A percentile compares a stretch with the other conserved stretches of the same genome.
phyloP scores from a whole-genome alignment of 2,113 vertebrate genomes.

The Sturnira hondurensis region DNA sequence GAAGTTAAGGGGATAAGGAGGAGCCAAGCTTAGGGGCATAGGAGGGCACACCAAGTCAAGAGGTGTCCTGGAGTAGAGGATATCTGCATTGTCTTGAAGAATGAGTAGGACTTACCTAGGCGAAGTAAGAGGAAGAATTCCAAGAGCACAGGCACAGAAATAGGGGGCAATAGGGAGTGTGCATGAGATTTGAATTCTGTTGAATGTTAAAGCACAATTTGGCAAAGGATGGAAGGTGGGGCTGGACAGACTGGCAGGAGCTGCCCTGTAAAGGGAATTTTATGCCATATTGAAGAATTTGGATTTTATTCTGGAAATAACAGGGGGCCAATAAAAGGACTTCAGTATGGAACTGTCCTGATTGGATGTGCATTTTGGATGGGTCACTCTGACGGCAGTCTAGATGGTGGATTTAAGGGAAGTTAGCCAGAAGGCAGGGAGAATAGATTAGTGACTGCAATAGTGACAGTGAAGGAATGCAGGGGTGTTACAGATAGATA shows the following conservation, averaged over 20 bases:
- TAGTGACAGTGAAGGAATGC: not conserved
- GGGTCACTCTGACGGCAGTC: not conserved
- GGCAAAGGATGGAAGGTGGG: not conserved
- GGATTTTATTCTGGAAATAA: constrained; percentile 1
- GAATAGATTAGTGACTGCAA: not conserved
- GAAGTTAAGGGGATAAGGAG: not conserved
- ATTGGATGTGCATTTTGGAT: not conserved
- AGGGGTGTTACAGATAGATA: not conserved
- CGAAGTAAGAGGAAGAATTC: not conserved
- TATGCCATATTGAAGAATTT: not conserved
- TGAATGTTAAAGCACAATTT: not conserved
- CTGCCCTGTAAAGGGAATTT: not conserved
- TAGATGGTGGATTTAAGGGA: not conserved
- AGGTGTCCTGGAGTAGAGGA: not conserved
- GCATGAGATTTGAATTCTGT: not conserved
- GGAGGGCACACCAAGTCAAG: not conserved
- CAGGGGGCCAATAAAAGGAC: not conserved
- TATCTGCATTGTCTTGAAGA: not conserved
- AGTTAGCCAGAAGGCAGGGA: not conserved
- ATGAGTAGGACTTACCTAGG: not conserved
- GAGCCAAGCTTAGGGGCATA: not conserved
- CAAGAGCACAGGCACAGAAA: not conserved
- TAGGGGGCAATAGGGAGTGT: not conserved
- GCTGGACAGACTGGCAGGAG: not conserved
- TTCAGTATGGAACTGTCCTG: not conserved